Evolutionary conservation across 2,797 vertebrate genomes (phyloP), one percentile per base, ranked within the genome.

Genomic region (Austrolebias charrua): DNA sequence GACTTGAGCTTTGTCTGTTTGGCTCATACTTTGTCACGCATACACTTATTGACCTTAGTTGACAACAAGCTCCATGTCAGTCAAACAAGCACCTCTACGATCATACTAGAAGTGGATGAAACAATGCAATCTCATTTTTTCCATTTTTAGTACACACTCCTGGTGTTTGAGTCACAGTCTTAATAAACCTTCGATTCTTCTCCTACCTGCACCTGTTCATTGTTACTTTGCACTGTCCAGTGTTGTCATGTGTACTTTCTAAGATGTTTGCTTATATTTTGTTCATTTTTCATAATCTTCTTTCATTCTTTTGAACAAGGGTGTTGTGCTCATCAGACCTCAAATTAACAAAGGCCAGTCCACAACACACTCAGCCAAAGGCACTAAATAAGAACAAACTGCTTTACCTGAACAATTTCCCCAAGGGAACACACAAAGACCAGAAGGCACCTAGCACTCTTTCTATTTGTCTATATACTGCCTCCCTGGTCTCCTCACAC

Each of bases 341-440:
- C 60, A 18, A 24, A n/a, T n/a, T 65, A 54, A 71, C 69, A 53
- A 69, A 78, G 45, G 42, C 60, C 64, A 61, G 55, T 57, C 76
- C 70, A 81, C 81, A 88, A 82, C 78, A 83, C 80, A 83, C 76
- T 58, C 40, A 73, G 79, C 86, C 69, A 77, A 74, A 73, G 70
- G 84, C 61, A 40, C 76, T 69, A 77, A 87, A 88, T 80, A 83
- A 83, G 78, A 88, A 85, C 78, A 83, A 87, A 85, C 73, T 71
- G 76, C 76, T 86, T 79, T 79, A 88, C 80, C 78, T 79, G 74
- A 73, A 73, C 66, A 59, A 71, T 54, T 68, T 80, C 76, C 79
- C 81, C 35, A 31, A 81, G 81, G 86, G 80, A 76, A 78, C 80
- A 63, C 70, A 57, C 69, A 45, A 28, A 76, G 58, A 63, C 63